Evolutionary conservation across 2,888 invertebrate species (phyloP).

Genomic region (Elegia similella): DNA sequence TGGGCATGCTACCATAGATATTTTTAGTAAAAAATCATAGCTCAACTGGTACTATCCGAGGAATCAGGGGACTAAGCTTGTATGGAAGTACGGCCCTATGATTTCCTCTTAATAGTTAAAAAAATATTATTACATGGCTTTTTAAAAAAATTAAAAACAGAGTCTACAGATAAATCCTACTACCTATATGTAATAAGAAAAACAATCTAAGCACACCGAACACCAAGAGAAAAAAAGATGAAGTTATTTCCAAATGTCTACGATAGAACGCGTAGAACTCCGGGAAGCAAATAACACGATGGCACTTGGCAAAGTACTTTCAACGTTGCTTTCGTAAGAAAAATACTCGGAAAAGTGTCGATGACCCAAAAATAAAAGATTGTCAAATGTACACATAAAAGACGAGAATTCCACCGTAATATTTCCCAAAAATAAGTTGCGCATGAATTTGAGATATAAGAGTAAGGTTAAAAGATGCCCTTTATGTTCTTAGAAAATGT

Average conservation of each 20-base stretch:
- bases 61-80: too few relatives aligned
- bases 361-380: slow-evolving; percentile 1
- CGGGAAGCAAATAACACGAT: slow-evolving; percentile 7
- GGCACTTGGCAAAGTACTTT: not conserved
- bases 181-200: not conserved
- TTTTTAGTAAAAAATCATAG: too few relatives aligned
- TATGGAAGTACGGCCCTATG: too few relatives aligned
- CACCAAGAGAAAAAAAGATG: not conserved
- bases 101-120: too few relatives aligned
- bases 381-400: not conserved
- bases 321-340: slow-evolving; percentile 5
- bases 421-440: not conserved
- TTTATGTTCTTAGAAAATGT: not conserved
- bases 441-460: not conserved
- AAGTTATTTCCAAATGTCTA: not conserved
- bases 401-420: not conserved
- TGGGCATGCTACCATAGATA: too few relatives aligned
- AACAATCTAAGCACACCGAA: not conserved
- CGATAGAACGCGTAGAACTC: not conserved
- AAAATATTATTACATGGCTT: too few relatives aligned
- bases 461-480: not conserved
- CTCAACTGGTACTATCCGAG: too few relatives aligned
- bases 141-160: too few relatives aligned
- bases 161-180: not conserved
- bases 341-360: slow-evolving; percentile 8